These are phyloP conservation scores for Mastomys natalensis DNA, from an alignment of 2,113 vertebrate species.

Conservation along the genomic window DNA sequence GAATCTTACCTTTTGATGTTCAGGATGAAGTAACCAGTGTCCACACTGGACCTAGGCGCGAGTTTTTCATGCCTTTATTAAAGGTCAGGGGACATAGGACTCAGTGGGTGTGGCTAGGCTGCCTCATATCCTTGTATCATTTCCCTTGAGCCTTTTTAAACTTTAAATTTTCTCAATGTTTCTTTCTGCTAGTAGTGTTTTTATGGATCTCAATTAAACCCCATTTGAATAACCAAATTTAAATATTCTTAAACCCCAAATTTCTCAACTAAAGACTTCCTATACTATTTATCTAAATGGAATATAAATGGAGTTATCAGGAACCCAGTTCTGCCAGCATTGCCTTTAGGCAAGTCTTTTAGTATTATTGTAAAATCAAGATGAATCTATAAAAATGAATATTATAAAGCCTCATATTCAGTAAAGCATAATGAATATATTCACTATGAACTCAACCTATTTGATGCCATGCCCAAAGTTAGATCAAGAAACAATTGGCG, in stretches of 20 bases:
- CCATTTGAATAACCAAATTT: slow-evolving; percentile 56
- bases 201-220: slow-evolving; percentile 8
- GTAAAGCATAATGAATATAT: slow-evolving; percentile 69
- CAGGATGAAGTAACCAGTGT: not conserved
- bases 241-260: slow-evolving; percentile 32
- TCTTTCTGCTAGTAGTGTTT: not conserved
- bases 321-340: slow-evolving; percentile 63
- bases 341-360: slow-evolving; percentile 66
- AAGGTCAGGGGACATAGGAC: not conserved
- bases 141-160: slow-evolving; percentile 37
- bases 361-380: slow-evolving; percentile 70
- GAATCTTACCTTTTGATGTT: not conserved
- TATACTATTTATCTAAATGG: slow-evolving; percentile 65
- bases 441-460: slow-evolving; percentile 61
- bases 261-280: slow-evolving; percentile 35
- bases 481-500: slow-evolving; percentile 58
- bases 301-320: slow-evolving; percentile 68
- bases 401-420: slow-evolving; percentile 42
- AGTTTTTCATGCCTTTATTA: not conserved
- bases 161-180: slow-evolving; percentile 51
- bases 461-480: slow-evolving; percentile 39
- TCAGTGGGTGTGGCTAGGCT: not conserved
- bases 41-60: not conserved
- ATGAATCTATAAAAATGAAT: slow-evolving; percentile 65
- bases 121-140: not conserved